Evolutionary conservation across 2,888 invertebrate species (phyloP).

Genomic region (Parasteatoda lunata): DNA sequence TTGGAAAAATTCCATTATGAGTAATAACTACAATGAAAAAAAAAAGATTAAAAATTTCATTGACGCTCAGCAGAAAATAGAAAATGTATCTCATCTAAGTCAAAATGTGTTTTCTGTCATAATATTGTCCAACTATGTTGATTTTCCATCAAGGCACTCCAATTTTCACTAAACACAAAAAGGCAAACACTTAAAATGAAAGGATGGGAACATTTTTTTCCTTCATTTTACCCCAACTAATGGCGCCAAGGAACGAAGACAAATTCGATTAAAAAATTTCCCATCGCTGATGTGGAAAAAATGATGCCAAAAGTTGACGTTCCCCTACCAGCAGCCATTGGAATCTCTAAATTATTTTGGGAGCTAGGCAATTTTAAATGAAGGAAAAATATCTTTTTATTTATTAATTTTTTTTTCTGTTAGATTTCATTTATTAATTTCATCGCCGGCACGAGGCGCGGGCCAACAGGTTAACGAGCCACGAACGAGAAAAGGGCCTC

Average conservation of each 20-base stretch:
- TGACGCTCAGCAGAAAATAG: no score
- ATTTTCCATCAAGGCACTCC: not conserved
- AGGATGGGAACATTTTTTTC: not conserved
- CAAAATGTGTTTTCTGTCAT: not conserved
- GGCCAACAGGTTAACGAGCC: slow-evolving; percentile 68
- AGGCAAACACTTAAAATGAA: not conserved
- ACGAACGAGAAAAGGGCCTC: slow-evolving; percentile 21
- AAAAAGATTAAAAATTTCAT: no score
- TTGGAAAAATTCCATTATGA: no score
- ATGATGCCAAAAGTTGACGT: slow-evolving; percentile 22
- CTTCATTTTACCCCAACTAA: slow-evolving; percentile 6
- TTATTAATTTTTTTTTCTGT: slow-evolving; percentile 14
- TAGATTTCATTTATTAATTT: slow-evolving; percentile 50
- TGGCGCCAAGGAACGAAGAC: slow-evolving; percentile 50
- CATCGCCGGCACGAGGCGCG: slow-evolving; percentile 11
- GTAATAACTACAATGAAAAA: no score
- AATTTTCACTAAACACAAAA: slow-evolving; percentile 5
- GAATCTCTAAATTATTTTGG: slow-evolving; percentile 65
- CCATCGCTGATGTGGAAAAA: slow-evolving; percentile 26
- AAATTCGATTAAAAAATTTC: slow-evolving; percentile 64
- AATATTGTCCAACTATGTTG: not conserved
- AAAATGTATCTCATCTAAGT: not conserved
- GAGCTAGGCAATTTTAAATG: slow-evolving; percentile 56
- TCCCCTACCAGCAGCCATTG: slow-evolving; percentile 7
- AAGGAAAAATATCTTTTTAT: slow-evolving; percentile 9